Percentiles rank a stretch among this genome's conserved stretches.
phyloP scores from a whole-genome alignment of 2,888 invertebrate species.

The Polymixis flavicincta region DNA sequence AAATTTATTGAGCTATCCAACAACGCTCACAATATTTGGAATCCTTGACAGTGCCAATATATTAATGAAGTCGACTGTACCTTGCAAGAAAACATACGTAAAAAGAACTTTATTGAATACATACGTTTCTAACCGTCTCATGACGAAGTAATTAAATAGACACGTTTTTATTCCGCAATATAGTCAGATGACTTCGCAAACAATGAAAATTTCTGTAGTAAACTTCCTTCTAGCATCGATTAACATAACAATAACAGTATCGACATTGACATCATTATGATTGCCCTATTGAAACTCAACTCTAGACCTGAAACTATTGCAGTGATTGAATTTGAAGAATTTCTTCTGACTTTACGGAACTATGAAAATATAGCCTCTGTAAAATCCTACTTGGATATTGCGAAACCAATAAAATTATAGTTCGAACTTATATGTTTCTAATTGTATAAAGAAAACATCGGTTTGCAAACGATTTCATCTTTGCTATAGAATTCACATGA shows the following conservation, averaged over 20 bases:
- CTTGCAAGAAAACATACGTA: conserved; percentile 5
- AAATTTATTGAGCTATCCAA: too few species aligned
- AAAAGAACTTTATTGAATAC: not conserved
- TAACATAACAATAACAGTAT: conserved; percentile 18
- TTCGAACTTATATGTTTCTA: conserved; percentile 1
- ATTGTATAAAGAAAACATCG: conserved; percentile 4
- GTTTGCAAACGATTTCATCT: not conserved
- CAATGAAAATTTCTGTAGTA: conserved; percentile 12
- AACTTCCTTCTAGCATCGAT: conserved; percentile 38
- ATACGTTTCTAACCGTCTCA: not conserved
- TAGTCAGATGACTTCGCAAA: conserved; percentile 12
- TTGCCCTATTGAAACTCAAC: conserved; percentile 33
- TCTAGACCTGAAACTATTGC: conserved; percentile 21
- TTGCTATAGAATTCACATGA: conserved; percentile 3
- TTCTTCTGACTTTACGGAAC: not conserved
- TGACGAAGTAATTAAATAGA: not conserved
- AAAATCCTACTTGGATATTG: conserved; percentile 11
- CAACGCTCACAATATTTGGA: too few species aligned
- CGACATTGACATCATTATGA: conserved; percentile 17
- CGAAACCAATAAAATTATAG: not conserved
- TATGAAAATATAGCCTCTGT: conserved; percentile 6
- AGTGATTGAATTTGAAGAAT: not conserved
- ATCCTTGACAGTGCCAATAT: too few species aligned
- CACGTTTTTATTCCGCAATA: not conserved
- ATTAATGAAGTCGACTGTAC: too few species aligned